Base-by-base conservation (phyloP, 2,113 vertebrate genomes). In the Aleadryas rufinucha region DNA sequence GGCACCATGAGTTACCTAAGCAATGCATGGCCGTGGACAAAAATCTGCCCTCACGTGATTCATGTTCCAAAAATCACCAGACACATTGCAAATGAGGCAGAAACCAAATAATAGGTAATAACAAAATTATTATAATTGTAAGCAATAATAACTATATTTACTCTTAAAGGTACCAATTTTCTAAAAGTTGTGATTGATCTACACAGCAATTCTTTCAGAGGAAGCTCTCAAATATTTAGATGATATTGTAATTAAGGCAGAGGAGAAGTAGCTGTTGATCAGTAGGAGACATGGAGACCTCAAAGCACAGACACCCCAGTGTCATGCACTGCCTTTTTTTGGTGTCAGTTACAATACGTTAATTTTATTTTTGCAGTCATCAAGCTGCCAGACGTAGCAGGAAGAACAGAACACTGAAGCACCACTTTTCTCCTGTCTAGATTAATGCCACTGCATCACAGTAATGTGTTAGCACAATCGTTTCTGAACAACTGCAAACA, bases 401-500 rank as follows among this genome's bases (percentile, higher is more conserved):
- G 35, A 88, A 47, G 76, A 91, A 37, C 13, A 92, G 22, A 77
- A 82, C 14, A 75, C 19, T 35, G 59, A 94, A 85, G 50, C 44
- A 57, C 13, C 60, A 64, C 54, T 93, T 85, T 79, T 64, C 82
- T 83, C 37, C 37, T 35, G 27, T 52, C 41, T 68, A 86, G 56
- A 83, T 88, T 93, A 88, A 87, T 70, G 60, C 57, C 69, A 60
- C 71, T 50, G 68, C 84, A 60, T 66, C 78, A 45, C 41, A 68
- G 64, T 41, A 84, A 64, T 52, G 45, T 54, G 92, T 80, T 92
- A 90, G 75, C 79, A 86, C 80, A 78, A 64, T 82, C 0, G 0
- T 56, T 95, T 93, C 80, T 86, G 63, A 96, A 80, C 47, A 94
- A 95, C 78, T 81, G 68, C 89, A 95, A 91, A 93, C 78, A 82